Percentiles rank a stretch among this genome's conserved stretches.
Evolutionary conservation across 2,113 vertebrate species (phyloP).

Genomic region (Sapajus apella): DNA sequence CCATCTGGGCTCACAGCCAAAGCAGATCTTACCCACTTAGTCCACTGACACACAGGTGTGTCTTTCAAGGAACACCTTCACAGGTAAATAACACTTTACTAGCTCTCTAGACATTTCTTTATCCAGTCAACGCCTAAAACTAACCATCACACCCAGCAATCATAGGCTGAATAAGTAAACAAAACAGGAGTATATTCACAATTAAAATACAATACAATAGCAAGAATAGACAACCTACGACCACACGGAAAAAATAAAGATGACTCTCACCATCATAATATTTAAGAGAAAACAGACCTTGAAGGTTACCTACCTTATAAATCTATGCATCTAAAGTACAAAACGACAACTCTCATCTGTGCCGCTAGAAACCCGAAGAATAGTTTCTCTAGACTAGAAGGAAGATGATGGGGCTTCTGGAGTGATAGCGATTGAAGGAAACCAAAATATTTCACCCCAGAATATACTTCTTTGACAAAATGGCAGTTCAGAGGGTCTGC

Average conservation of each 20-base stretch:
- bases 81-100: not conserved
- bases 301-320: not conserved
- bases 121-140: not conserved
- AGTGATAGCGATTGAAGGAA: not conserved
- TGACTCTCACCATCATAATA: not conserved
- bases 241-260: not conserved
- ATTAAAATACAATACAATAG: not conserved
- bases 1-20: rapidly evolving
- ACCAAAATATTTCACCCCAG: not conserved
- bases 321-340: not conserved
- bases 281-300: not conserved
- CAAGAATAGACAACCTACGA: not conserved
- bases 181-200: not conserved
- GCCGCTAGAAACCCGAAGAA: not conserved
- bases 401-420: not conserved
- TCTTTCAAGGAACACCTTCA: not conserved
- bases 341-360: not conserved
- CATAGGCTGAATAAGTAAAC: not conserved
- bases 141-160: not conserved
- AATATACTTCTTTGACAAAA: not conserved
- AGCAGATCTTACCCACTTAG: rapidly evolving
- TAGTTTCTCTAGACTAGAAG: not conserved
- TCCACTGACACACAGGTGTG: rapidly evolving
- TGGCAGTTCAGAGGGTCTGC: not conserved
- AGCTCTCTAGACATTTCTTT: not conserved